Evolutionary conservation across 2,888 invertebrate genomes (phyloP).

Genomic region (Orthonevra nobilis): DNA sequence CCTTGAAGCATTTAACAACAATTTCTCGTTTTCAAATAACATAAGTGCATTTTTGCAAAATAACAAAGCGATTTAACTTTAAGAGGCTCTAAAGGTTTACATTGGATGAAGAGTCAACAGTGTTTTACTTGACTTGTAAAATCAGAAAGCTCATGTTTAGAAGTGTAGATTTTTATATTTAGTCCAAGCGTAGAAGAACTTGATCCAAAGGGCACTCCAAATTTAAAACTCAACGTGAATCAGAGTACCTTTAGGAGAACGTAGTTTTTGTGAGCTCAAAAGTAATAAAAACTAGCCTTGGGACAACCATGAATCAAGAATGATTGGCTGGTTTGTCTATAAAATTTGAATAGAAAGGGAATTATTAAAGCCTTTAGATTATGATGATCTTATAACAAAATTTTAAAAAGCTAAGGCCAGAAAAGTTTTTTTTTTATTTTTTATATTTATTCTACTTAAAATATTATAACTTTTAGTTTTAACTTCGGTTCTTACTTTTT

Average conservation of each 20-base stretch:
- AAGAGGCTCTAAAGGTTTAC: constrained; percentile 2
- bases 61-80: not conserved
- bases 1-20: constrained; percentile 4
- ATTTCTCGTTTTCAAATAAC: constrained; percentile 22
- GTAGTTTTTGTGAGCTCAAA: constrained; percentile 24
- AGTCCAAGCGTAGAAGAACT: constrained; percentile 6
- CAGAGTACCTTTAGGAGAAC: constrained; percentile 20
- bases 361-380: constrained; percentile 2
- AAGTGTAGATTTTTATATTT: constrained; percentile 4
- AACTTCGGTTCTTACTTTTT: too few relatives aligned
- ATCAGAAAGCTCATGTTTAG: not conserved
- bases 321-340: constrained; percentile 26
- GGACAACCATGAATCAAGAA: constrained; percentile 19
- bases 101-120: constrained; percentile 3
- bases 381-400: constrained; percentile 12
- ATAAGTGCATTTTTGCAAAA: constrained; percentile 12
- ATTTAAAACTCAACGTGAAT: constrained; percentile 17
- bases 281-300: constrained; percentile 21
- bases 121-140: constrained; percentile 1
- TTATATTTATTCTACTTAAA: too few relatives aligned
- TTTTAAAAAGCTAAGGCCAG: too few relatives aligned
- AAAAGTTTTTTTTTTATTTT: too few relatives aligned
- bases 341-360: constrained; percentile 28
- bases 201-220: constrained; percentile 15
- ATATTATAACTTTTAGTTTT: too few relatives aligned